Conservation (phyloP, 1,140 invertebrate genomes). For the Gonatopus flavifemur region DNA sequence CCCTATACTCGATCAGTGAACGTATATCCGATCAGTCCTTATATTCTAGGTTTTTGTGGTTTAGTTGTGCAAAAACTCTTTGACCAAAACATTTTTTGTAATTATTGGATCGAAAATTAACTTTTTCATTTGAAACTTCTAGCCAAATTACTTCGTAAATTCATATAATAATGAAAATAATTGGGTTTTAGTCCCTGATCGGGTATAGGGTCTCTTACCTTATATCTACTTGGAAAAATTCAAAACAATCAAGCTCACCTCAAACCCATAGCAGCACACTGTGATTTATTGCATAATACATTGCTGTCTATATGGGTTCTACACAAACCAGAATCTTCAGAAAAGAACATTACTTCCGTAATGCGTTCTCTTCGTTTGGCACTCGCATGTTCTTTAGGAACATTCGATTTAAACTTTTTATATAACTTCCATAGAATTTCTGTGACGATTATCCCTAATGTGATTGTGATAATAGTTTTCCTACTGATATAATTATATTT, state of each 20-base stretch:
- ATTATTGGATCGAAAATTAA: neutral
- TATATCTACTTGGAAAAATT: neutral
- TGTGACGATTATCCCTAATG: too few species aligned
- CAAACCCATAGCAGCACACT: conserved; percentile 28
- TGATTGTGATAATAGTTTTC: too few species aligned
- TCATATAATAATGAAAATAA: neutral
- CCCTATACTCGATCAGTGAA: too few species aligned
- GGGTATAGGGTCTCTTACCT: neutral
- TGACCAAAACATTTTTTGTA: neutral
- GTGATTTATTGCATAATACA: conserved; percentile 9
- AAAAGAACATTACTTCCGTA: conserved; percentile 36
- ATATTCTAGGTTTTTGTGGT: too few species aligned
- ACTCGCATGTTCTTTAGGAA: neutral
- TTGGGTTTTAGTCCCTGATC: neutral
- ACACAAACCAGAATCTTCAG: conserved; percentile 26
- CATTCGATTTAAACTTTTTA: neutral
- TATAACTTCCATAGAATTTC: conserved; percentile 30
- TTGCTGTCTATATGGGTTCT: conserved; percentile 17
- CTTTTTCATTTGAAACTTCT: neutral
- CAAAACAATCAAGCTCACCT: conserved; percentile 26
- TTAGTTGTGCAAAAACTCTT: too few species aligned
- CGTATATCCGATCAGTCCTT: too few species aligned
- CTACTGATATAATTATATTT: too few species aligned
- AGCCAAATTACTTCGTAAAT: neutral
- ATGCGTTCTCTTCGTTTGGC: neutral